Conservation (phyloP, 2,113 vertebrate genomes). For the Psettodes erumei region DNA sequence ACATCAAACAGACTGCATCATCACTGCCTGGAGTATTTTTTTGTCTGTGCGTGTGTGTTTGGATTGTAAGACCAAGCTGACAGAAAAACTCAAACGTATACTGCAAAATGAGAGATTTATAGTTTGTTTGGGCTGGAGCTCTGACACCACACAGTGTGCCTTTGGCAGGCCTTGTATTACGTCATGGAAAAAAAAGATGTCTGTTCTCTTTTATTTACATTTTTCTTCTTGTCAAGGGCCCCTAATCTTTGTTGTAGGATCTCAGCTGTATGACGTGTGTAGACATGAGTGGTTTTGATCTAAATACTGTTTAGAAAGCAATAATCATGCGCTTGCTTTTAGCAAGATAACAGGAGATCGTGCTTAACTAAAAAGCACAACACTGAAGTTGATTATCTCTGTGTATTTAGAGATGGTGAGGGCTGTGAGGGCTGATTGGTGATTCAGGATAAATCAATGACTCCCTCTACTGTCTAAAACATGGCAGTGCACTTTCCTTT, state of each 20-base stretch:
- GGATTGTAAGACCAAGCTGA: conserved; percentile 1
- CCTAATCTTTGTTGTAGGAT: conserved; percentile 56
- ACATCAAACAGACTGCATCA: conserved; percentile 9
- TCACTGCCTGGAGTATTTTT: not conserved
- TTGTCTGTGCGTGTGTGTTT: not conserved
- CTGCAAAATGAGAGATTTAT: conserved; percentile 30
- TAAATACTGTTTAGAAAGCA: conserved; percentile 16
- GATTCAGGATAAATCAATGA: conserved; percentile 5
- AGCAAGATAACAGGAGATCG: conserved; percentile 19
- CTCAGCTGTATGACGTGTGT: not conserved
- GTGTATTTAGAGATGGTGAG: not conserved
- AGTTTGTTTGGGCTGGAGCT: conserved; percentile 49
- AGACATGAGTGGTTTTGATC: conserved; percentile 20
- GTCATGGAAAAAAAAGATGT: conserved; percentile 65
- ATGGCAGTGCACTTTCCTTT: not conserved
- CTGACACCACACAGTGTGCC: conserved; percentile 40
- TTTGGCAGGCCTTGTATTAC: conserved; percentile 24
- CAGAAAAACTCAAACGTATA: conserved; percentile 11
- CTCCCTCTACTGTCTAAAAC: conserved; percentile 64
- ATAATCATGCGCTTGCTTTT: not conserved
- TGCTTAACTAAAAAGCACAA: conserved; percentile 22
- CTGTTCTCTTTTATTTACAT: conserved; percentile 74
- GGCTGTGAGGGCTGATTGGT: not conserved
- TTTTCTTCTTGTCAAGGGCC: conserved; percentile 58
- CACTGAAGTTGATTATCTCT: not conserved